Conservation (phyloP, 2,888 invertebrate genomes). For the Polydrusus cervinus region DNA sequence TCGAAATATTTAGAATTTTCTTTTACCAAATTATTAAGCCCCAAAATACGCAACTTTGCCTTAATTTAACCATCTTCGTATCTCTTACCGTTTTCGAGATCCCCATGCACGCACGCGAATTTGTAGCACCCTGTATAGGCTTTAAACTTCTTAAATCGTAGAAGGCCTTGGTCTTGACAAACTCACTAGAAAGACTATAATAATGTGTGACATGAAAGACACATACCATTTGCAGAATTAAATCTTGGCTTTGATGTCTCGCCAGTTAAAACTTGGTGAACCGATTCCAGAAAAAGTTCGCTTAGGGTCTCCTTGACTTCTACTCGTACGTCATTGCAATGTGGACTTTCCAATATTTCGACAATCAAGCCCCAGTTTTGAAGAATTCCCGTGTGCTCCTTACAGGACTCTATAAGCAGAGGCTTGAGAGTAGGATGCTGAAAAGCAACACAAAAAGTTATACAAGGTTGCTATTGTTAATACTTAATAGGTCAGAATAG, state of each 20-base stretch:
- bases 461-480: not conserved
- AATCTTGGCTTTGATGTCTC: not conserved
- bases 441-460: slow-evolving; percentile 5
- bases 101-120: too few relatives aligned
- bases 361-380: slow-evolving; percentile 28
- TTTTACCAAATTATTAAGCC: too few relatives aligned
- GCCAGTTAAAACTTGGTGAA: slow-evolving; percentile 29
- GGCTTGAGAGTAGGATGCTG: slow-evolving; percentile 21
- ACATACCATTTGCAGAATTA: slow-evolving; percentile 24
- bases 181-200: too few relatives aligned
- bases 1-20: too few relatives aligned
- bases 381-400: not conserved
- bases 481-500: too few relatives aligned
- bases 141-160: too few relatives aligned
- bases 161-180: too few relatives aligned
- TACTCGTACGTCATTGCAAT: slow-evolving; percentile 4
- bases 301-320: slow-evolving; percentile 6
- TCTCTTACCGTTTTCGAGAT: too few relatives aligned
- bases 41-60: too few relatives aligned
- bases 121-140: too few relatives aligned
- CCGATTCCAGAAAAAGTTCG: slow-evolving; percentile 24
- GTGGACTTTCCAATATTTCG: not conserved
- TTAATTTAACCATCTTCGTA: too few relatives aligned
- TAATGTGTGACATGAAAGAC: not conserved
- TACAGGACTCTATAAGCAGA: slow-evolving; percentile 19